A percentile compares a stretch with the other conserved stretches of the same genome.
Evolutionary conservation across 2,113 vertebrate species (phyloP).

Genomic region (Rhinichthys klamathensis): DNA sequence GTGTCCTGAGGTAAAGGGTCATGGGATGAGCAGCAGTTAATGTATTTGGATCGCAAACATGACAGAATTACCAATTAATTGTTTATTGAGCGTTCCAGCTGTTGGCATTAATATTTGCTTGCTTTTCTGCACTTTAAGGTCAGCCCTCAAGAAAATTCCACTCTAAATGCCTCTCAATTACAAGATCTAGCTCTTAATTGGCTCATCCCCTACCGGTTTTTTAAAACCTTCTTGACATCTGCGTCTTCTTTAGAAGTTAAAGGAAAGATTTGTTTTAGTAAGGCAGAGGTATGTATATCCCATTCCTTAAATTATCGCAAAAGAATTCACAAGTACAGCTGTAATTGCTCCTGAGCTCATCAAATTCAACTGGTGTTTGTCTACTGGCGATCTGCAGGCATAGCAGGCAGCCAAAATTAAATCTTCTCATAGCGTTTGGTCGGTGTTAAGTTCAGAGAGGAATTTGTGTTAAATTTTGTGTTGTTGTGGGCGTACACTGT

Average conservation of each 20-base stretch:
- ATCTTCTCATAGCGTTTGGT: not conserved
- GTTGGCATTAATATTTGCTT: constrained; percentile 72
- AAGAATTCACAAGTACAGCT: not conserved
- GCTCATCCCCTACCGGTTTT: constrained; percentile 54
- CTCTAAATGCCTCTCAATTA: constrained; percentile 64
- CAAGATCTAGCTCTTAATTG: constrained; percentile 69
- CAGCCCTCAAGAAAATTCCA: constrained; percentile 60
- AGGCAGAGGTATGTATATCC: not conserved
- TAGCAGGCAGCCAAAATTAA: not conserved
- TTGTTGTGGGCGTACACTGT: too few relatives aligned
- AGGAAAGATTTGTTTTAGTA: constrained; percentile 38
- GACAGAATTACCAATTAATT: constrained; percentile 60
- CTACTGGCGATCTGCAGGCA: not conserved
- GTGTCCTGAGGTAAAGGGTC: constrained; percentile 37
- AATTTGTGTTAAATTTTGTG: too few relatives aligned
- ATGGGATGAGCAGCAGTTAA: constrained; percentile 22
- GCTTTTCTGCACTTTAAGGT: constrained; percentile 64
- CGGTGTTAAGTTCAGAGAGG: too few relatives aligned
- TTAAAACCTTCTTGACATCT: constrained; percentile 61
- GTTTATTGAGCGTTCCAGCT: constrained; percentile 59
- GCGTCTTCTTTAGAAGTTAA: not conserved
- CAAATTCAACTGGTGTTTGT: not conserved
- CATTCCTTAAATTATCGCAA: not conserved
- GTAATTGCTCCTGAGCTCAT: constrained; percentile 33
- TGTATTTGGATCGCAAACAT: constrained; percentile 61